Conservation (phyloP, 2,888 invertebrate species). For the Harpalus rufipes region DNA sequence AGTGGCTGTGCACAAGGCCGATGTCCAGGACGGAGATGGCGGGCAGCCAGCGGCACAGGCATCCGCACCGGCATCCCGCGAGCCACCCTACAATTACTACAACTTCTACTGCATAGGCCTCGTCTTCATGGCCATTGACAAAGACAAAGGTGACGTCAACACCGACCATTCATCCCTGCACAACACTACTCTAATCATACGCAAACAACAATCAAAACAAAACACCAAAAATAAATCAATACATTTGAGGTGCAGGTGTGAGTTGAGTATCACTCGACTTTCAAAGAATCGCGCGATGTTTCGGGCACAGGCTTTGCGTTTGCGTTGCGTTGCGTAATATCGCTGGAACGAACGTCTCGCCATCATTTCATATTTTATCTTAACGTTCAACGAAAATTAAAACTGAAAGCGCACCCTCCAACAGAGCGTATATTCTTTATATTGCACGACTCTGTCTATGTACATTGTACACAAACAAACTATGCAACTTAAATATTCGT, state of each 20-base stretch:
- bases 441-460: slow-evolving; percentile 57
- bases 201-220: slow-evolving; percentile 35
- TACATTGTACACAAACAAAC: not conserved
- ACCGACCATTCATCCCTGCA: slow-evolving; percentile 1
- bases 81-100: not conserved
- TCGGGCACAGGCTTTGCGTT: slow-evolving; percentile 5
- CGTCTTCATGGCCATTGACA: slow-evolving; percentile 77
- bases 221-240: slow-evolving; percentile 55
- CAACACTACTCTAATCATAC: slow-evolving; percentile 18
- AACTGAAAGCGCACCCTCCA: slow-evolving; percentile 2
- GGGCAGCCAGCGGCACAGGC: not conserved
- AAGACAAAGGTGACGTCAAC: slow-evolving; percentile 75
- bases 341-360: slow-evolving; percentile 50
- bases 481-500: not conserved
- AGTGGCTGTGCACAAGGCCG: slow-evolving; percentile 52
- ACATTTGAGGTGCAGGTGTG: slow-evolving; percentile 38
- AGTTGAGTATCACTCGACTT: not conserved
- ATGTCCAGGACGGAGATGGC: slow-evolving; percentile 18
- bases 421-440: slow-evolving; percentile 59
- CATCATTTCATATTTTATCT: slow-evolving; percentile 23
- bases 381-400: slow-evolving; percentile 31
- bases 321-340: slow-evolving; percentile 55
- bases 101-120: slow-evolving; percentile 68
- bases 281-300: slow-evolving; percentile 38
- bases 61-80: not conserved